These are phyloP conservation scores for Phodopus roborovskii DNA, from an alignment of 2,113 vertebrate species.

Conservation along the genomic window DNA sequence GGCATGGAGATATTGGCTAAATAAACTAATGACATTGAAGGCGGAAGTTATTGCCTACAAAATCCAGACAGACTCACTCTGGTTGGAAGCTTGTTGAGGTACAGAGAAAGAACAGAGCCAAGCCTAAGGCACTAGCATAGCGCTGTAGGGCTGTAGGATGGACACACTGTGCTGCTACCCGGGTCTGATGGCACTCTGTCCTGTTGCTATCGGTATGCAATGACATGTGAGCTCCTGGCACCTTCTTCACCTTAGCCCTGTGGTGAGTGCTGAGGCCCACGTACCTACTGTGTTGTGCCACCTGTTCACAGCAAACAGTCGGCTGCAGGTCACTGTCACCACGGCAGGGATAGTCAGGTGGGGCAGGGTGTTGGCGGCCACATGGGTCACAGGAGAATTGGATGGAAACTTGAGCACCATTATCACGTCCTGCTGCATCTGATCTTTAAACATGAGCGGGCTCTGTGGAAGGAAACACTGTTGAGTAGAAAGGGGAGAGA, in stretches of 20 bases:
- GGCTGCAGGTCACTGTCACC: constrained; percentile 98
- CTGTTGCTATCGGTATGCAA: background rate
- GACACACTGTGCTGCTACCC: accelerated
- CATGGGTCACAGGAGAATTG: constrained; percentile 97
- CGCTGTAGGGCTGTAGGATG: background rate
- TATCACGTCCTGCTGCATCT: constrained; percentile 99
- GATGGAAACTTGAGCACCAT: constrained; percentile 99
- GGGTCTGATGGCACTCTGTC: too few species aligned
- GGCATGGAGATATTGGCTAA: background rate
- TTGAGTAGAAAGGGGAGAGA: constrained; percentile 89
- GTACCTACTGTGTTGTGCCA: constrained; percentile 99
- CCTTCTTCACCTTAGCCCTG: background rate
- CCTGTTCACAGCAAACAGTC: constrained; percentile 97
- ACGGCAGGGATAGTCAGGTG: constrained; percentile 96
- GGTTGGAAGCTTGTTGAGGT: background rate
- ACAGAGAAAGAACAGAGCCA: too few species aligned
- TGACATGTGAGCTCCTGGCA: background rate
- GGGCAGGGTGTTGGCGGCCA: constrained; percentile 97
- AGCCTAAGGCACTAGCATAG: background rate
- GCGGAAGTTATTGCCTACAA: background rate
- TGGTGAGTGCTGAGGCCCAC: constrained; percentile 67
- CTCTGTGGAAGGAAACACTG: constrained; percentile 99
- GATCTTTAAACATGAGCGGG: constrained; percentile 99
- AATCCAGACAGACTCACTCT: background rate
- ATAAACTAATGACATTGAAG: background rate